Evolutionary conservation across 2,797 vertebrate species (phyloP).

Genomic region (Orientallactaga sibirica): DNA sequence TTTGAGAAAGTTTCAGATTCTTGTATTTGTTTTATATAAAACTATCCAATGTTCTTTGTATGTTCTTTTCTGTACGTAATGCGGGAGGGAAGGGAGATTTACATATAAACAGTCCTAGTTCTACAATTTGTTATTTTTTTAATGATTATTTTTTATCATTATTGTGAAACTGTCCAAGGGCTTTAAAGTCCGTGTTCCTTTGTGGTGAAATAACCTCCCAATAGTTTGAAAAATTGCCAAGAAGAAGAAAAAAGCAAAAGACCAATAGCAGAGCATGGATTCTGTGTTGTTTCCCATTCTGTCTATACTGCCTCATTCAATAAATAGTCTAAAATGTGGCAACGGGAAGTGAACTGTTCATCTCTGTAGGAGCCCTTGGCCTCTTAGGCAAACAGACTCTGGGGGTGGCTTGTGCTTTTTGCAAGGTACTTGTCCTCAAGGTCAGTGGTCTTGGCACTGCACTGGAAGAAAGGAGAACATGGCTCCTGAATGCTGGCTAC

Average conservation of each 20-base stretch:
- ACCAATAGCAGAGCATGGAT: conserved; percentile 87
- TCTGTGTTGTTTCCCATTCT: conserved; percentile 83
- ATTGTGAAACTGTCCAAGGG: conserved; percentile 86
- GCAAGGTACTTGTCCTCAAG: too few relatives aligned
- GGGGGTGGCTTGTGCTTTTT: not conserved
- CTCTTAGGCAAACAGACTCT: not conserved
- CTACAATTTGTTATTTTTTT: conserved; percentile 82
- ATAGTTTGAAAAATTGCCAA: conserved; percentile 78
- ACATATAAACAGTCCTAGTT: conserved; percentile 83
- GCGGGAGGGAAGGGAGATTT: conserved; percentile 78
- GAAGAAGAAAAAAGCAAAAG: conserved; percentile 66
- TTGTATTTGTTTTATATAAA: conserved; percentile 89
- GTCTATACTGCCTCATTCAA: conserved; percentile 88
- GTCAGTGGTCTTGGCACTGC: not conserved
- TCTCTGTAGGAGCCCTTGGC: conserved; percentile 66
- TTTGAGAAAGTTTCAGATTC: conserved; percentile 83
- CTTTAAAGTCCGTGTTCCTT: conserved; percentile 84
- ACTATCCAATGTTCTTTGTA: conserved; percentile 86
- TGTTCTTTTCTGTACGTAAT: conserved; percentile 78
- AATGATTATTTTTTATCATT: conserved; percentile 86
- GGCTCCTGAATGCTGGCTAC: rapidly evolving
- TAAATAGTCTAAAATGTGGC: conserved; percentile 88
- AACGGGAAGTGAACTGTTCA: conserved; percentile 67
- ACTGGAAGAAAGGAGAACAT: not conserved
- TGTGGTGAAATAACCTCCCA: conserved; percentile 83